Evolutionary conservation across 2,113 vertebrate species (phyloP), one percentile per base, ranked within the genome.

Genomic region (Craseonycteris thonglongyai): DNA sequence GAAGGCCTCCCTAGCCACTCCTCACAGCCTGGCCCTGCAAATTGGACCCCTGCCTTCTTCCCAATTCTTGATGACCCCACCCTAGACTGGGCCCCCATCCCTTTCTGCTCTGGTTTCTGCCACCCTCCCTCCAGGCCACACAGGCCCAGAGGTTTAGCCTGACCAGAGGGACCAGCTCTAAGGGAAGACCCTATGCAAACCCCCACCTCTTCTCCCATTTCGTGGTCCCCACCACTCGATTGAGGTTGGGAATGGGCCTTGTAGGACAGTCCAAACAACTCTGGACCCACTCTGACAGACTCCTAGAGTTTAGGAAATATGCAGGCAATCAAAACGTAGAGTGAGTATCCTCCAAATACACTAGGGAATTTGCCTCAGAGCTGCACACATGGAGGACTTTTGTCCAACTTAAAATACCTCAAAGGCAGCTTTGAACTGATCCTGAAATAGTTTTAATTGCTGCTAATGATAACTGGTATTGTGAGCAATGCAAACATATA

Each of bases 371-470:
- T 45, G n/a, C 26, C 83, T 87, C 33, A 15, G 38, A 92, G 69
- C 4, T 18, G 66, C 71, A 65, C 66, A 61, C 42, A 9, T n/a
- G 42, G 65, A 74, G 40, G 59, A 79, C 47, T 88, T 80, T 21
- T 58, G 75, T 76, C 65, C 80, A 85, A 76, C 63, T 91, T 90
- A 61, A 82, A 90, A 45, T 59, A 84, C 93, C 93, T 97, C 93
- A 90, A 94, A 97, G 94, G 61, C 71, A 93, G 83, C 95, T 96
- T 90, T 93, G 94, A 96, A 90, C 95, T 78, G 42, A 61, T 78
- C 72, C 84, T 78, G 38, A 96, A 87, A 96, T 90, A 87, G 93
- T 91, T 96, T 94, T 95, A 95, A 96, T 91, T 88, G 76, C 65
- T 84, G 68, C 56, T 92, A 83, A 93, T 93, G 95, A 80, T 72